Evolutionary conservation across 2,888 invertebrate genomes (phyloP), one percentile per base, ranked within the genome.

Genomic region (Pristionchus japonicus): DNA sequence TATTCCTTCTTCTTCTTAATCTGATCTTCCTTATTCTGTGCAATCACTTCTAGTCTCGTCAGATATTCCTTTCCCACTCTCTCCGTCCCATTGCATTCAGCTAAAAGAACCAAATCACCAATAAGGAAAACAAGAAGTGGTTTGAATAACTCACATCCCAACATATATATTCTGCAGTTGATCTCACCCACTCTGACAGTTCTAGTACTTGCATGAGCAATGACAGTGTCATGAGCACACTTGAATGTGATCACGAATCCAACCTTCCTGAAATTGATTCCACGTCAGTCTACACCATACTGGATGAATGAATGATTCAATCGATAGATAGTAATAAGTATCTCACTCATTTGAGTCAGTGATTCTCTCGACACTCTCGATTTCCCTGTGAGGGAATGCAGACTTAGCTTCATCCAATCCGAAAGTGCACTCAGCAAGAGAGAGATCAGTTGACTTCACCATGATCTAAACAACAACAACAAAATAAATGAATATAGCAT

Each of bases 201-300:
- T 40, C 77, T 87, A 6, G 31, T 34, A 11, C 11, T 27, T 6
- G 89, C 87, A 86, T 92, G 92, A 9, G 91, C 91, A 13, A 89
- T 87, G 0, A 92, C 88, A 3, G 89, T 89, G 37, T 91, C 92
- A 61, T 90, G 90, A 6, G 89, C 89, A 6, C 90, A 90, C 49
- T 89, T 89, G 74, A 92, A 91, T 23, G 90, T 90, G 37, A 92
- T 89, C 17, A 92, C 43, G 43, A 89, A 91, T 43, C 89, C 88
- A 11, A 88, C 86, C 23, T 86, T 86, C 20, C 86, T 86, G 40
- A 1, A 74, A 74, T 40, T 17, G 15, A n/a, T n/a, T n/a, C n/a
- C n/a, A 31, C 7, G 1, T 27, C 31, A 82, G 2, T 61, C 37
- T 61, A 27, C 43, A 52, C 1, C 17, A 3, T 27, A 70, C 6